Percentiles rank a stretch among this genome's conserved stretches.
phyloP scores from a whole-genome alignment of 1,140 invertebrate genomes.

The Drosophila littoralis region DNA sequence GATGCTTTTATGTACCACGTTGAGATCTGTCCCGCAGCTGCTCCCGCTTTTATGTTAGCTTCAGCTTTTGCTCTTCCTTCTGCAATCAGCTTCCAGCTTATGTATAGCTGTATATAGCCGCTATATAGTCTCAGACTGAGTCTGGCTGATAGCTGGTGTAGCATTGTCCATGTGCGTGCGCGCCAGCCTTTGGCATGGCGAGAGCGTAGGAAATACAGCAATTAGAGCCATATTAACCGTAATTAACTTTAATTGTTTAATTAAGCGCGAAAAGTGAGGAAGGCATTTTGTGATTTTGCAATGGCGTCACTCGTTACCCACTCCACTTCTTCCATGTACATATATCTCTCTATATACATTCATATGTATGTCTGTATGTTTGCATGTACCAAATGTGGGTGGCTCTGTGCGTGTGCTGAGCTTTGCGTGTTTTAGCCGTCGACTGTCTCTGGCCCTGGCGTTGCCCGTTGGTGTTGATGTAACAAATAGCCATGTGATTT shows the following conservation, averaged over 20 bases:
- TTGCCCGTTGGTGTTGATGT: conserved; percentile 65
- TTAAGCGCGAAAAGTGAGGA: conserved; percentile 84
- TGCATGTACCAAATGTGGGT: conserved; percentile 15
- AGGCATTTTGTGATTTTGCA: conserved; percentile 79
- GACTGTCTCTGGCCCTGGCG: conserved; percentile 11
- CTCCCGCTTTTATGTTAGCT: conserved; percentile 1
- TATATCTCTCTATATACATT: conserved; percentile 36
- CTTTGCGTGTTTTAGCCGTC: conserved; percentile 33
- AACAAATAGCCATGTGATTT: conserved; percentile 82
- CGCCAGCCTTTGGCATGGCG: conserved; percentile 41
- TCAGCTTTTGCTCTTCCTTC: neutral
- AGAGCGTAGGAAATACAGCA: conserved; percentile 83
- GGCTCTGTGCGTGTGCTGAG: conserved; percentile 30
- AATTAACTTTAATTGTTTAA: conserved; percentile 85
- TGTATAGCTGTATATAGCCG: conserved; percentile 10
- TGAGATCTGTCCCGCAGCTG: conserved; percentile 7
- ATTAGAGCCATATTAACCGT: conserved; percentile 84
- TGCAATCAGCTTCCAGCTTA: neutral
- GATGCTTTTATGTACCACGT: conserved; percentile 74
- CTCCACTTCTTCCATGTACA: conserved; percentile 10
- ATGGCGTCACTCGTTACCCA: conserved; percentile 37
- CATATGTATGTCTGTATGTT: conserved; percentile 1
- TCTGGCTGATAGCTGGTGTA: conserved; percentile 18
- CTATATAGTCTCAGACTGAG: conserved; percentile 14
- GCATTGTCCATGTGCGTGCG: conserved; percentile 63